Evolutionary conservation across 2,113 vertebrate species (phyloP).

Genomic region (Notarius lentiginosus): DNA sequence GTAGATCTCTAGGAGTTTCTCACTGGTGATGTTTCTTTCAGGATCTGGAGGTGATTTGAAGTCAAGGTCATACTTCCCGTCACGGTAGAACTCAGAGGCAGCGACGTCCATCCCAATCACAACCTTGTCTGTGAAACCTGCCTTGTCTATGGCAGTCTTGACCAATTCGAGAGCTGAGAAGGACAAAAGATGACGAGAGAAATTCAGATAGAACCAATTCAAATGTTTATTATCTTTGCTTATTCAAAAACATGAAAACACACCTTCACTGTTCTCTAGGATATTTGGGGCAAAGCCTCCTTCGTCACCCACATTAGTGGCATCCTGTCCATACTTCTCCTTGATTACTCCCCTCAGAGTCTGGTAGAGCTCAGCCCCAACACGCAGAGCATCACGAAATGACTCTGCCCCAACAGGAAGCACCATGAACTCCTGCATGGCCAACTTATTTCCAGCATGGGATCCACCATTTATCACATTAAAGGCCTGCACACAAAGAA

Average conservation of each 20-base stretch:
- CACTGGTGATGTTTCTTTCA: constrained; percentile 81
- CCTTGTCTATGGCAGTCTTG: constrained; percentile 92
- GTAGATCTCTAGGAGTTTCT: constrained; percentile 90
- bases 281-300: constrained; percentile 94
- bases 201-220: background rate
- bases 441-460: constrained; percentile 92
- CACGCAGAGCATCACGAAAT: constrained; percentile 90
- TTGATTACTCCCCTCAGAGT: constrained; percentile 93
- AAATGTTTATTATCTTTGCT: background rate
- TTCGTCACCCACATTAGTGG: constrained; percentile 92
- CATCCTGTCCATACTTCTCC: constrained; percentile 93
- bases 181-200: background rate
- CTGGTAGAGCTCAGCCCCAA: constrained; percentile 93
- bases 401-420: constrained; percentile 92
- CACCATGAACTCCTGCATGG: constrained; percentile 98
- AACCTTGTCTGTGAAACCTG: constrained; percentile 91
- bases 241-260: background rate
- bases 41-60: constrained; percentile 90
- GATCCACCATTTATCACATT: constrained; percentile 95
- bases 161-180: constrained; percentile 86
- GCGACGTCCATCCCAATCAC: constrained; percentile 96
- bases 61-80: constrained; percentile 93
- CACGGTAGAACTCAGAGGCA: constrained; percentile 89
- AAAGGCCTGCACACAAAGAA: constrained; percentile 77
- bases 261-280: constrained; percentile 93